Evolutionary conservation across 2,888 invertebrate species (phyloP).

Genomic region (Acanthococcus lagerstroemiae): DNA sequence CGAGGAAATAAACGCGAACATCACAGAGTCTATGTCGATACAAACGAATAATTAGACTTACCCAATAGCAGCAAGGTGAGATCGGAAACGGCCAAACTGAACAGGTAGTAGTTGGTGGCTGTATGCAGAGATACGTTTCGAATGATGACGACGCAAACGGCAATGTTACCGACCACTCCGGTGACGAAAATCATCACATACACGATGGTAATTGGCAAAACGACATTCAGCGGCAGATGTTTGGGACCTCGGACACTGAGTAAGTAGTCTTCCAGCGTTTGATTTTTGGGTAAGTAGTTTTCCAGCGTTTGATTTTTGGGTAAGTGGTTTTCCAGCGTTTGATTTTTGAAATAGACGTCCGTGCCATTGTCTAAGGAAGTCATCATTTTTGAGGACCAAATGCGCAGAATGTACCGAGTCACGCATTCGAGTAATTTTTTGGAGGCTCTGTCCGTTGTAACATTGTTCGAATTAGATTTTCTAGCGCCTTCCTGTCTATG

Average conservation of each 20-base stretch:
- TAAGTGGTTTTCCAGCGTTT: too few relatives aligned
- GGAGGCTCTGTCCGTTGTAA: too few relatives aligned
- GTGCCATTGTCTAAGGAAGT: neutral
- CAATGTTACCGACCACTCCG: constrained; percentile 71
- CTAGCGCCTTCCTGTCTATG: too few relatives aligned
- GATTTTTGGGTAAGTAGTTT: constrained; percentile 52
- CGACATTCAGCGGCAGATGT: constrained; percentile 46
- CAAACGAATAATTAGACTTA: constrained; percentile 44
- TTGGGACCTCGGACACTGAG: constrained; percentile 52
- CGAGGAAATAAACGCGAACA: too few relatives aligned
- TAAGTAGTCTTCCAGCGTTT: constrained; percentile 52
- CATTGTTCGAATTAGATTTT: too few relatives aligned
- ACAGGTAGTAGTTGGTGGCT: constrained; percentile 83
- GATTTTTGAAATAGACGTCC: constrained; percentile 37
- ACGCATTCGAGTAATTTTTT: constrained; percentile 9
- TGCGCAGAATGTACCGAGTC: constrained; percentile 1
- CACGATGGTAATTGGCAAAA: constrained; percentile 53
- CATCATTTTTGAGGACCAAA: neutral
- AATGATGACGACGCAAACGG: constrained; percentile 75
- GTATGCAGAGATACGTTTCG: constrained; percentile 74
- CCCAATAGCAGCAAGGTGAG: constrained; percentile 69
- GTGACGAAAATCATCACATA: constrained; percentile 70
- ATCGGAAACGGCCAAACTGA: constrained; percentile 80
- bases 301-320: constrained; percentile 51
- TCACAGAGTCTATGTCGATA: too few relatives aligned